Conservation (phyloP, 2,797 vertebrate species). For the Diplodus puntazzo region DNA sequence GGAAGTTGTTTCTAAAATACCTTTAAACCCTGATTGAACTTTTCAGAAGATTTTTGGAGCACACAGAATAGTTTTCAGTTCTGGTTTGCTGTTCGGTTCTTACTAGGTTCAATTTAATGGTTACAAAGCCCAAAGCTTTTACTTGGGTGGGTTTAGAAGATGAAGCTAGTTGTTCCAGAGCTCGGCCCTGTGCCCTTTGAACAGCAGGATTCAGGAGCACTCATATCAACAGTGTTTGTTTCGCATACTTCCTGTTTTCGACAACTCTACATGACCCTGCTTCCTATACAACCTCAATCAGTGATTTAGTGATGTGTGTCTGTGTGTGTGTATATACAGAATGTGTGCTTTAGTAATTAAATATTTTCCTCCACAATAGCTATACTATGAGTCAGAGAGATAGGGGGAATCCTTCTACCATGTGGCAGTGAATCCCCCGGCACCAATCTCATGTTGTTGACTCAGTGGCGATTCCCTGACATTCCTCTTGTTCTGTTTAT, state of each 20-base stretch:
- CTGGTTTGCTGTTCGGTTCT: no score
- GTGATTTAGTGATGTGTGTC: conserved; percentile 12
- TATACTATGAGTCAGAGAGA: conserved; percentile 49
- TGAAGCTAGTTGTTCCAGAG: no score
- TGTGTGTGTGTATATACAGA: not conserved
- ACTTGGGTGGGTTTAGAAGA: no score
- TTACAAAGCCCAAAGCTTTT: no score
- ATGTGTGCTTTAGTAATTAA: conserved; percentile 2
- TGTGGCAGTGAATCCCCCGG: conserved; percentile 39
- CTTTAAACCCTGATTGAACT: not conserved
- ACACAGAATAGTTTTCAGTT: not conserved
- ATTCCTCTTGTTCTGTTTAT: conserved; percentile 27
- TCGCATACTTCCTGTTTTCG: conserved; percentile 70
- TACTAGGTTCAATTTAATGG: no score
- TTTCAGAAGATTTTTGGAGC: not conserved
- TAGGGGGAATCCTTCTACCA: conserved; percentile 51
- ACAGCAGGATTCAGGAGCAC: conserved; percentile 24
- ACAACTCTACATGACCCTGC: conserved; percentile 31
- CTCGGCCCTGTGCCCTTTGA: conserved; percentile 12
- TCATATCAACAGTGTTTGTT: conserved; percentile 44
- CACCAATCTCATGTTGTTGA: conserved; percentile 26
- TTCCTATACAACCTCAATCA: conserved; percentile 24
- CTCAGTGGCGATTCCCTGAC: conserved; percentile 50
- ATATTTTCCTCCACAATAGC: conserved; percentile 32
- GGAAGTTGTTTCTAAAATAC: not conserved